These are phyloP conservation scores for Calcarius ornatus DNA, from an alignment of 2,113 vertebrate species.

Conservation along the genomic window DNA sequence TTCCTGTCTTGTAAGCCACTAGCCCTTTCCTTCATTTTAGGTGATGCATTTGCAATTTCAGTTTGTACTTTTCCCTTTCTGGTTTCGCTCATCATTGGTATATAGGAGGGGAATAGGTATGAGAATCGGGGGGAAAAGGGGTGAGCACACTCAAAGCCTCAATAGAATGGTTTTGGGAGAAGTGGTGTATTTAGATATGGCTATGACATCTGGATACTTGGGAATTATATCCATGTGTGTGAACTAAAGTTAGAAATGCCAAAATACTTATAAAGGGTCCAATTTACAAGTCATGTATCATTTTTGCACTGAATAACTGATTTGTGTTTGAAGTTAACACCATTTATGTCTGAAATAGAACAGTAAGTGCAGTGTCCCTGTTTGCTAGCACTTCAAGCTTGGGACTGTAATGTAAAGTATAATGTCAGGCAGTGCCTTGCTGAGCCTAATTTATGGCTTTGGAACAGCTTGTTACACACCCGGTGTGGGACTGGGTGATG, in stretches of 20 bases:
- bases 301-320: conserved; percentile 40
- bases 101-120: not conserved
- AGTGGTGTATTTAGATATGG: not conserved
- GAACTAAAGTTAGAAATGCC: not conserved
- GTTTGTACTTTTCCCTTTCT: not conserved
- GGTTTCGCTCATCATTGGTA: not conserved
- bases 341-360: not conserved
- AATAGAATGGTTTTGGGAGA: not conserved
- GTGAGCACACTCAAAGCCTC: not conserved
- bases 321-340: conserved; percentile 30
- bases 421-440: not conserved
- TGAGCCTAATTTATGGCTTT: not conserved
- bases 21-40: not conserved
- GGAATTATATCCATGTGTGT: not conserved
- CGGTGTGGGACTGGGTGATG: not conserved
- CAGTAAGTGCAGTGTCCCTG: not conserved
- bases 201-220: not conserved
- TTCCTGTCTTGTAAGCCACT: not conserved
- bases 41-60: not conserved
- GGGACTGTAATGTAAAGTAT: not conserved
- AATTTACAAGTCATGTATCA: not conserved
- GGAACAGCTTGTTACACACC: conserved; percentile 16
- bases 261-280: not conserved
- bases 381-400: not conserved
- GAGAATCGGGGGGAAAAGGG: not conserved